These are phyloP conservation scores for Symphodus melops DNA, from an alignment of 2,113 vertebrate species.

Conservation along the genomic window DNA sequence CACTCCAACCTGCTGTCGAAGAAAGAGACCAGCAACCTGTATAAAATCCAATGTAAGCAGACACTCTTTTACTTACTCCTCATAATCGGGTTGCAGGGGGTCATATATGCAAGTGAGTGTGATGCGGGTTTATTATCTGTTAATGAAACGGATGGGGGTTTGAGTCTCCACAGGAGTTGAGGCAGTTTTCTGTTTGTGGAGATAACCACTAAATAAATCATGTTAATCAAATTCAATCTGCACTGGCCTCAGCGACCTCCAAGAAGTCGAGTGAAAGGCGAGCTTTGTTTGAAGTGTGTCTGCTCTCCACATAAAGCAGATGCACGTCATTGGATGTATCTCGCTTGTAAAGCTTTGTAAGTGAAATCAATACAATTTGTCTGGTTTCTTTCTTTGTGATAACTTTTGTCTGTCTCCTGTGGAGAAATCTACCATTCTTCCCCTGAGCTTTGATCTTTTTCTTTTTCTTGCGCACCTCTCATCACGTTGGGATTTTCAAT, in stretches of 20 bases:
- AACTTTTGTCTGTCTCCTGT: conserved; percentile 16
- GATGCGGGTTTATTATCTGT: conserved; percentile 13
- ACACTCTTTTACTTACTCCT: conserved; percentile 4
- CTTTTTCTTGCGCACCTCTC: conserved; percentile 27
- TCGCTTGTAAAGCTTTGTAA: conserved; percentile 19
- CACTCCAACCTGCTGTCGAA: conserved; percentile 97
- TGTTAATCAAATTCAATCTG: conserved; percentile 28
- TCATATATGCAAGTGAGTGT: conserved; percentile 8
- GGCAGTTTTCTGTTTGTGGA: conserved; percentile 8
- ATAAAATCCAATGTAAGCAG: conserved; percentile 93
- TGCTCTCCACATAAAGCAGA: neutral
- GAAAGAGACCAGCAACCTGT: conserved; percentile 94
- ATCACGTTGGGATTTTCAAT: conserved; percentile 64
- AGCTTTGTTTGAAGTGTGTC: neutral
- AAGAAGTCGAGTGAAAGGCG: neutral
- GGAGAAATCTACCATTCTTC: conserved; percentile 40
- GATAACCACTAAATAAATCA: conserved; percentile 32
- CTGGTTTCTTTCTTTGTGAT: conserved; percentile 33
- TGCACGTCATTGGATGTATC: neutral
- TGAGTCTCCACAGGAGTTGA: neutral
- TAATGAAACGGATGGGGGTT: conserved; percentile 36
- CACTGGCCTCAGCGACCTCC: conserved; percentile 21
- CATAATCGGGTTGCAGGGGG: neutral
- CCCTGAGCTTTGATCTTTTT: conserved; percentile 67
- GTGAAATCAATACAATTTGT: conserved; percentile 27